A percentile compares a stretch with the other conserved stretches of the same genome.
Conservation (phyloP, 1,140 invertebrate species). For the Venturia canescens region DNA sequence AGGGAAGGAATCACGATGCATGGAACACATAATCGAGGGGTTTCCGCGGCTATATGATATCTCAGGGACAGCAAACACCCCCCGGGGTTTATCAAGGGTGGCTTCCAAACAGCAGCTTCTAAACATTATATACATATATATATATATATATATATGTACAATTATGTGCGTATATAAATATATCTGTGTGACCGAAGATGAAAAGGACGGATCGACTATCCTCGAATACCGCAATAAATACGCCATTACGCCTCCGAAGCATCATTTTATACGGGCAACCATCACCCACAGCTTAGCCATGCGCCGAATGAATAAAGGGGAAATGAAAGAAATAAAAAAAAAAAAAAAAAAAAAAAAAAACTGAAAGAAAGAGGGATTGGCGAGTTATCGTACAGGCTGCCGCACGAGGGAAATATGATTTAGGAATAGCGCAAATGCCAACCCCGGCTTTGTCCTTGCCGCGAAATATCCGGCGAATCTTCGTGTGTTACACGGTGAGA, state of each 20-base stretch:
- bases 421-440: conserved; percentile 54
- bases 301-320: neutral
- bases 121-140: neutral
- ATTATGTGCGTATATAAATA: neutral
- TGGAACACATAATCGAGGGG: conserved; percentile 53
- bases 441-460: conserved; percentile 26
- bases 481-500: conserved; percentile 24
- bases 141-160: neutral
- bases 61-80: conserved; percentile 20
- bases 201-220: neutral
- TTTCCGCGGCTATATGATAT: conserved; percentile 49
- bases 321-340: no score
- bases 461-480: conserved; percentile 42
- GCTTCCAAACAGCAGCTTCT: neutral
- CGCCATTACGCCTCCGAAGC: neutral
- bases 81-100: conserved; percentile 21
- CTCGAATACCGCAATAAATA: neutral
- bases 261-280: neutral
- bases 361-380: conserved; percentile 52
- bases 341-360: conserved; percentile 1
- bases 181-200: neutral
- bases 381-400: conserved; percentile 53
- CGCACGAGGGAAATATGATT: conserved; percentile 62
- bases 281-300: neutral
- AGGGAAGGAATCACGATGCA: conserved; percentile 47